phyloP scores from a whole-genome alignment of 2,888 invertebrate genomes.

The Bembecia ichneumoniformis region DNA sequence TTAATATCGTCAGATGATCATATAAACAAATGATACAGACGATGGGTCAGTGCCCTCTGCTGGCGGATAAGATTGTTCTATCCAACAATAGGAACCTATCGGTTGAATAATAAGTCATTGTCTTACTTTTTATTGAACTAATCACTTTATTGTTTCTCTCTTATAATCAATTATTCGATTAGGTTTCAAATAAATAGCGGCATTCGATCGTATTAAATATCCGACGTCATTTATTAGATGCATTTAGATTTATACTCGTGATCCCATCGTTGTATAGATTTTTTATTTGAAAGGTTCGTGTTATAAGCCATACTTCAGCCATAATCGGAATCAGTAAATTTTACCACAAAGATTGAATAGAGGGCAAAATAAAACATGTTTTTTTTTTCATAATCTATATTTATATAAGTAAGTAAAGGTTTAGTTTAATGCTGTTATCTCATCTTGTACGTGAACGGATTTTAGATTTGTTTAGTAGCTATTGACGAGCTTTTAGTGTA shows the following conservation, averaged over 20 bases:
- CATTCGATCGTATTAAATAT: conserved; percentile 45
- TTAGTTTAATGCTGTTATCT: no score
- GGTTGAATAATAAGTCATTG: conserved; percentile 68
- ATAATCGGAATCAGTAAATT: no score
- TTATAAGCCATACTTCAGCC: no score
- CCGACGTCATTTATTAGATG: conserved; percentile 49
- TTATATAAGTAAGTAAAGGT: no score
- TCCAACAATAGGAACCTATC: conserved; percentile 61
- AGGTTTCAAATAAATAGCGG: conserved; percentile 61
- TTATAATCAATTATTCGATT: conserved; percentile 71
- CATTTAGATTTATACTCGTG: conserved; percentile 29
- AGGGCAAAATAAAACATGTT: no score
- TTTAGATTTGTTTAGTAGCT: no score
- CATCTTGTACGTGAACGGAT: no score
- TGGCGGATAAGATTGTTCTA: conserved; percentile 44
- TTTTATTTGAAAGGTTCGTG: conserved; percentile 18
- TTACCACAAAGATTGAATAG: no score
- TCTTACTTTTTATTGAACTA: conserved; percentile 69
- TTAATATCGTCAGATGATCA: conserved; percentile 60
- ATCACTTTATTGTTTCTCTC: conserved; percentile 70
- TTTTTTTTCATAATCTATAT: no score
- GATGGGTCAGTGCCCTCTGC: conserved; percentile 47
- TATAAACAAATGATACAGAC: conserved; percentile 62
- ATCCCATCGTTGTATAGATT: conserved; percentile 22
- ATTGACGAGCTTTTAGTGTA: no score